These are phyloP conservation scores for Epinotia brunnichana DNA, from an alignment of 2,888 invertebrate genomes.

Conservation along the genomic window DNA sequence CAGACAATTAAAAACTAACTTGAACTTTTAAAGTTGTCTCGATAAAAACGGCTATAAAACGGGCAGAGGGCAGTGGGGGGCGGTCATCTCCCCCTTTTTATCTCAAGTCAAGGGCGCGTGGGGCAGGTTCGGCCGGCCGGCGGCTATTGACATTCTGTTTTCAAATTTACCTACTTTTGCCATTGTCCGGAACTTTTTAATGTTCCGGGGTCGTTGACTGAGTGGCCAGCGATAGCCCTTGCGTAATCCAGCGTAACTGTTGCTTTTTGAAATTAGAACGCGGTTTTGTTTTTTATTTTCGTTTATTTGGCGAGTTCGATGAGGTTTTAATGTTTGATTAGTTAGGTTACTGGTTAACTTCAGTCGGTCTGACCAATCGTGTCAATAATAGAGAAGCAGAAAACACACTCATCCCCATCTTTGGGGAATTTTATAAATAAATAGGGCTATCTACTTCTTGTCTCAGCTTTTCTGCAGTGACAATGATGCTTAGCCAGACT, in stretches of 20 bases:
- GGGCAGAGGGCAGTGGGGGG: constrained; percentile 69
- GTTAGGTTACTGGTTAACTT: constrained; percentile 6
- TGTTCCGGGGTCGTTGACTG: constrained; percentile 74
- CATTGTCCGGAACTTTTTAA: constrained; percentile 83
- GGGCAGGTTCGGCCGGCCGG: constrained; percentile 81
- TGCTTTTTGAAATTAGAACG: constrained; percentile 43
- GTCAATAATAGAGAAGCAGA: not conserved
- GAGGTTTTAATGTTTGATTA: constrained; percentile 31
- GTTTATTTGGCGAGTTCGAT: constrained; percentile 20
- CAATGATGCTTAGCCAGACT: not conserved
- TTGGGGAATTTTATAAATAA: not conserved
- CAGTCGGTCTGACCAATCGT: not conserved
- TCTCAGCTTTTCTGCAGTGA: not conserved
- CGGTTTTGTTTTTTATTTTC: constrained; percentile 35
- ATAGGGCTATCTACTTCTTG: too few relatives aligned
- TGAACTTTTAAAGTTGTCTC: constrained; percentile 60
- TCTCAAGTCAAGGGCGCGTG: constrained; percentile 83
- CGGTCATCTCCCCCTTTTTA: constrained; percentile 81
- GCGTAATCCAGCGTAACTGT: constrained; percentile 53
- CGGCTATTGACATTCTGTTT: constrained; percentile 84
- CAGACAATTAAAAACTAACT: constrained; percentile 40
- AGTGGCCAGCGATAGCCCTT: constrained; percentile 69
- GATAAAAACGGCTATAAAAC: constrained; percentile 73
- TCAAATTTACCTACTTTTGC: constrained; percentile 82
- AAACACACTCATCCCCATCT: not conserved